Evolutionary conservation across 1,140 invertebrate species (phyloP).

Genomic region (Pristionchus pacificus): DNA sequence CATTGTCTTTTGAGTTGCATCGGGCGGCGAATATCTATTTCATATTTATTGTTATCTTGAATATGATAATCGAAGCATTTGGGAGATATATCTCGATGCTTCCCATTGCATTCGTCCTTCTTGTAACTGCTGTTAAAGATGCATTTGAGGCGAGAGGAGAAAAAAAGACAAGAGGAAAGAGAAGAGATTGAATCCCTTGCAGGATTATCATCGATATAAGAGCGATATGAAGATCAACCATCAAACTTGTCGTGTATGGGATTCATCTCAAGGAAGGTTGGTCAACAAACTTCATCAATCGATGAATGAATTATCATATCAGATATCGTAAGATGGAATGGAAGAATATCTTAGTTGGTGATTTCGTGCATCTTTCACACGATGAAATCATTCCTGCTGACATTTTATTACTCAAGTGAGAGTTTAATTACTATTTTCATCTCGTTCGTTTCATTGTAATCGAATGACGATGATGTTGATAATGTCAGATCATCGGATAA

Average conservation of each 20-base stretch:
- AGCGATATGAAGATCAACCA: slow-evolving; percentile 91
- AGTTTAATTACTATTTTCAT: slow-evolving; percentile 53
- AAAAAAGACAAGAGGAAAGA: too few relatives aligned
- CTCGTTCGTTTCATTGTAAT: background rate
- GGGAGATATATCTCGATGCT: slow-evolving; percentile 93
- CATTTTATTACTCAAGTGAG: slow-evolving; percentile 77
- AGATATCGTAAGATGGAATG: slow-evolving; percentile 80
- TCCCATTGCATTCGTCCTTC: slow-evolving; percentile 85
- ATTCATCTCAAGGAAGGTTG: slow-evolving; percentile 68
- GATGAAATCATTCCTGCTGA: slow-evolving; percentile 95
- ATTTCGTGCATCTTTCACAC: slow-evolving; percentile 89
- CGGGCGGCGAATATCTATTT: slow-evolving; percentile 93
- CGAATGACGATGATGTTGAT: too few relatives aligned
- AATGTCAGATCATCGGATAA: slow-evolving; percentile 24
- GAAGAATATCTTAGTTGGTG: slow-evolving; percentile 83
- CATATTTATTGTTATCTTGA: slow-evolving; percentile 84
- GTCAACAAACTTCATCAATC: slow-evolving; percentile 13
- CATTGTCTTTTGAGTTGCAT: slow-evolving; percentile 54
- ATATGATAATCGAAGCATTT: slow-evolving; percentile 73
- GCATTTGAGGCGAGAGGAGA: slow-evolving; percentile 77
- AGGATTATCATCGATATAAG: slow-evolving; percentile 76
- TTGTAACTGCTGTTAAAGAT: slow-evolving; percentile 94
- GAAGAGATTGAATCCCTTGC: too few relatives aligned
- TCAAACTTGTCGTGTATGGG: slow-evolving; percentile 81
- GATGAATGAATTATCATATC: slow-evolving; percentile 31